Percentiles rank a stretch among this genome's conserved stretches.
These are phyloP conservation scores for Peromyscus polionotus DNA, from an alignment of 2,113 vertebrate genomes.

Conservation along the genomic window DNA sequence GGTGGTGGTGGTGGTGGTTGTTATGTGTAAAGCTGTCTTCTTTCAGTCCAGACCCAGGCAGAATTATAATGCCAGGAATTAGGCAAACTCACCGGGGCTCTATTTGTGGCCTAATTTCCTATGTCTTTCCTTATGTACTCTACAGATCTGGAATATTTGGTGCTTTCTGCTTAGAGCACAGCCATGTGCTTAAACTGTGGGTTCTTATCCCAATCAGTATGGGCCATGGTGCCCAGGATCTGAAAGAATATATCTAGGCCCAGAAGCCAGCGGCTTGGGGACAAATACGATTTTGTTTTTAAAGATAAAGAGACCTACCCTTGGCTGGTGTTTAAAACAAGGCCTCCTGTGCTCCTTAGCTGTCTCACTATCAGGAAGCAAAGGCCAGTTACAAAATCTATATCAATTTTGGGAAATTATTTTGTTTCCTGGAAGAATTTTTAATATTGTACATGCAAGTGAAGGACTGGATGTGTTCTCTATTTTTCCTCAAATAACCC, in stretches of 20 bases:
- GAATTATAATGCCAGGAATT: constrained; percentile 36
- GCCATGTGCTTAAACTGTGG: constrained; percentile 27
- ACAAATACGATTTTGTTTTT: constrained; percentile 38
- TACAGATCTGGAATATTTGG: constrained; percentile 24
- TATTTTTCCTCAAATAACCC: constrained; percentile 30
- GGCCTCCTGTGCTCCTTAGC: background rate
- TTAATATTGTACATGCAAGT: background rate
- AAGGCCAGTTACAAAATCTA: background rate
- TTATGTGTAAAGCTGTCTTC: background rate
- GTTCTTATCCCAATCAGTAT: constrained; percentile 25
- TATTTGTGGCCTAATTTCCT: constrained; percentile 46
- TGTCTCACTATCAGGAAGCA: background rate
- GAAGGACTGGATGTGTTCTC: background rate
- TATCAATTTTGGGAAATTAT: constrained; percentile 48
- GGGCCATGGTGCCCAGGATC: background rate
- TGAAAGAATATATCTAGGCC: constrained; percentile 57
- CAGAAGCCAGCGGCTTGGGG: constrained; percentile 37
- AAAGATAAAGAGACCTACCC: constrained; percentile 19
- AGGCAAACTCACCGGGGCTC: background rate
- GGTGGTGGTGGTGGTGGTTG: background rate
- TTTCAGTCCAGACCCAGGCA: background rate
- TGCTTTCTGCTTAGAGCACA: constrained; percentile 11
- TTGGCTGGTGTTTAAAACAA: background rate
- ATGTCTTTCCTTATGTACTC: background rate
- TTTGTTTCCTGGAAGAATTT: constrained; percentile 64